These are phyloP conservation scores for Menidia beryllina DNA, from an alignment of 2,113 vertebrate genomes.

Conservation along the genomic window DNA sequence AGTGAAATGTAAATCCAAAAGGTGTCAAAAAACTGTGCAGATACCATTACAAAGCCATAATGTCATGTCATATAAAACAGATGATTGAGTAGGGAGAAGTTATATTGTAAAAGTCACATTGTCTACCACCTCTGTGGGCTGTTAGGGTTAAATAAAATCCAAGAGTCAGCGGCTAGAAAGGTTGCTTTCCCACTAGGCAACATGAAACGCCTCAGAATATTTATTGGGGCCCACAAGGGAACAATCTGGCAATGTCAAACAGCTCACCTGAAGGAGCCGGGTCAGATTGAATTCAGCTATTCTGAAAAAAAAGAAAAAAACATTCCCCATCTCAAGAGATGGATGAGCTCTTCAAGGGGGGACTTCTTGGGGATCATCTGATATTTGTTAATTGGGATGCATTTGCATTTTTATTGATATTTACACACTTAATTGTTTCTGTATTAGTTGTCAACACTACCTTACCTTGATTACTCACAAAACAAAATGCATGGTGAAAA, in stretches of 20 bases:
- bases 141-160: conserved; percentile 54
- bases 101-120: conserved; percentile 19
- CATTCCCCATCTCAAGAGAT: conserved; percentile 15
- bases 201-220: conserved; percentile 67
- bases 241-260: conserved; percentile 57
- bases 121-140: conserved; percentile 30
- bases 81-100: conserved; percentile 17
- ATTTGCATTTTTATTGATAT: conserved; percentile 34
- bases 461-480: not conserved
- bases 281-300: conserved; percentile 53
- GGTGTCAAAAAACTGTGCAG: conserved; percentile 6
- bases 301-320: conserved; percentile 31
- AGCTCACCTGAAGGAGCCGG: conserved; percentile 60
- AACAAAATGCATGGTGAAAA: not conserved
- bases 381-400: conserved; percentile 35
- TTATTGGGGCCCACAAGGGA: conserved; percentile 54
- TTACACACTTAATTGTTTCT: conserved; percentile 38
- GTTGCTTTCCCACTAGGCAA: conserved; percentile 49
- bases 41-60: conserved; percentile 22
- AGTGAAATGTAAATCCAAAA: conserved; percentile 49
- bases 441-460: conserved; percentile 1
- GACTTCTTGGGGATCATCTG: conserved; percentile 25
- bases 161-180: conserved; percentile 56
- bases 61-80: conserved; percentile 28
- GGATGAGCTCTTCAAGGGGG: conserved; percentile 21